Base-by-base conservation (phyloP, 1,140 invertebrate genomes). In the Octopus sinensis region DNA sequence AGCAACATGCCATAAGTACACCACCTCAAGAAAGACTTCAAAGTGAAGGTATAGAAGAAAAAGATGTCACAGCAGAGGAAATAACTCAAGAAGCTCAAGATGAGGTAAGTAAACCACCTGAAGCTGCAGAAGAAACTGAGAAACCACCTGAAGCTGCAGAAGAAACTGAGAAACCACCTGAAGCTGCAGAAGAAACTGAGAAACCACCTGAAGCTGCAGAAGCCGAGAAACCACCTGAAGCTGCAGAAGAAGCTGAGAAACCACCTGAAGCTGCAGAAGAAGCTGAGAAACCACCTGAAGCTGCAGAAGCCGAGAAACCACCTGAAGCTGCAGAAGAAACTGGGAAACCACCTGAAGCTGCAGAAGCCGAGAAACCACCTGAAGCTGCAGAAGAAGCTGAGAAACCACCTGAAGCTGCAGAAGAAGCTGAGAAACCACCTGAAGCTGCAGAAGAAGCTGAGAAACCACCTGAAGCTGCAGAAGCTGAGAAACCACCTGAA, bases 1-100 rank as follows among this genome's bases (percentile, higher is more conserved):
- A 62, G 23, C 17, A 54, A 10, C 53, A 53, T 3, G 17, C 53
- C 13, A 17, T 53, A 75, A 81, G 79, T 84, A 83, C 79, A 56
- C 71, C 80, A 79, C 81, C 78, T 78, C 43, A 76, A 80, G 79
- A 79, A 78, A 77, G 56, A 79, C 78, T 68, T 78, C 77, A 76
- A 54, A 23, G 30, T 78, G 71, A 77, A 62, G 78, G 62, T 82
- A 76, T 81, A 80, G 80, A 83, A 76, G 78, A 82, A 73, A 53
- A 7, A 43, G 9, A 80, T 77, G 52, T 79, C 23, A 30, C 52
- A 78, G 43, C 6, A 71, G 4, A 7, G 54, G 43, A 51, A 43
- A 54, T n/a, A 76, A 17, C 13, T 10, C 17, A 17, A 13, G 43
- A 30, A 71, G 13, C 13, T 13, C 17, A 30, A 80, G 80, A 52